Base-by-base conservation (phyloP, 2,113 vertebrate species). In the Naja naja region DNA sequence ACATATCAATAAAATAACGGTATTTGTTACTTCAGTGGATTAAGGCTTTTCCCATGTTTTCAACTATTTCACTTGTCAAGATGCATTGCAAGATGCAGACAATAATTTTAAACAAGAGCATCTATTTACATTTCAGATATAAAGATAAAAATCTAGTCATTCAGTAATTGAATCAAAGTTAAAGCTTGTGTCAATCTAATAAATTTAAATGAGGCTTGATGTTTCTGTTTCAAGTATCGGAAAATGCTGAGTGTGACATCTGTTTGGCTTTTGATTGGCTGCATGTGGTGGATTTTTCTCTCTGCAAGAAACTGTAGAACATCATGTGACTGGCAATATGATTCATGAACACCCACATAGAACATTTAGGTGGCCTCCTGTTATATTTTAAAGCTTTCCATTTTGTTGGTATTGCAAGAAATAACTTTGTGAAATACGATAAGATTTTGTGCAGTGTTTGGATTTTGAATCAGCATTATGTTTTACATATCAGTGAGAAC, bases 341-440 rank as follows among this genome's bases (percentile, higher is more conserved):
- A 95, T 95, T 92, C 74, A 69, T 85, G 92, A 95, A 91, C 92
- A 92, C 81, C 92, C 93, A 85, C 52, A 55, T 87, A 93, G 92
- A 94, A 56, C 55, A 91, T 74, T 49, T 91, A 45, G 0, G 74
- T 69, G 22, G 23, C 0, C 25, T 54, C 1, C 2, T 43, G 52
- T 1, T 4, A 1, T 85, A 2, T 92, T 91, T 94, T 0, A 5
- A 16, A 49, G 94, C 1, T 90, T 64, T 55, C 43, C 58, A 0
- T 87, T 89, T 92, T 94, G 53, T 1, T 92, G 64, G 25, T 22
- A 89, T 94, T 94, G 30, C 85, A 22, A 27, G n/a, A 90, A 14
- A 55, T 89, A 39, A 18, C n/a, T 18, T 39, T 45, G 2, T 0
- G 4, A 47, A n/a, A 20, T 55, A 52, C 10, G 49, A 81, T 69